Conservation (phyloP, 2,888 invertebrate genomes). For the Drosophila recens region DNA sequence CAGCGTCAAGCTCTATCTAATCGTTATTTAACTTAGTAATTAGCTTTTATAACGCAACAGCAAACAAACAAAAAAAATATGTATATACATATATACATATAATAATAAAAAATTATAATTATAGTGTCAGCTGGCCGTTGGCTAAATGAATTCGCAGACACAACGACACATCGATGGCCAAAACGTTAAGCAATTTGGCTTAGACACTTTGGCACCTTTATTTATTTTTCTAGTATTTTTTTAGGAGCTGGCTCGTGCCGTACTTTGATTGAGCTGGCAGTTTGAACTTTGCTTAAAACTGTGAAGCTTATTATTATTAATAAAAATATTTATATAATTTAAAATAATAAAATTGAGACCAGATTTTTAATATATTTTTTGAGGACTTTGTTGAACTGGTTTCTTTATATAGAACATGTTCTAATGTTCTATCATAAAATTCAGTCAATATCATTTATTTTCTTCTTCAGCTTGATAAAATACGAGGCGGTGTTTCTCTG, state of each 20-base stretch:
- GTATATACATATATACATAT: conserved; percentile 16
- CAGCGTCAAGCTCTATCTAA: conserved; percentile 46
- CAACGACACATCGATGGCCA: conserved; percentile 27
- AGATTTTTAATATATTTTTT: neutral
- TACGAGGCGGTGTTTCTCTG: neutral
- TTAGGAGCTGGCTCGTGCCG: conserved; percentile 60
- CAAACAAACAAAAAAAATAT: conserved; percentile 26
- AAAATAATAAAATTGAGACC: conserved; percentile 10
- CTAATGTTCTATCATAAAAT: neutral
- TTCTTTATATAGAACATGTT: neutral
- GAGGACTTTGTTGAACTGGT: neutral
- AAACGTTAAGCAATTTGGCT: conserved; percentile 40
- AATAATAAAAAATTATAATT: conserved; percentile 41
- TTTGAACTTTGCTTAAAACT: conserved; percentile 44
- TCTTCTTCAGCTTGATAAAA: neutral
- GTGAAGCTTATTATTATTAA: conserved; percentile 8
- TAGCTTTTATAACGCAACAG: conserved; percentile 53
- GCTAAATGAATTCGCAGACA: conserved; percentile 40
- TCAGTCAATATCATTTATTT: neutral
- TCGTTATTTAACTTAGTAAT: conserved; percentile 75
- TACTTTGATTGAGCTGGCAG: conserved; percentile 15
- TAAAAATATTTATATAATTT: conserved; percentile 7
- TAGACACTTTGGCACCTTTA: conserved; percentile 72
- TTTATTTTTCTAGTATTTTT: conserved; percentile 23
- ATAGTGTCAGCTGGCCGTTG: conserved; percentile 39